Percentiles rank a stretch among this genome's conserved stretches.
These are phyloP conservation scores for Stichopus chloronotus DNA, from an alignment of 35 echinoderm and acorn worm species.

Conservation along the genomic window DNA sequence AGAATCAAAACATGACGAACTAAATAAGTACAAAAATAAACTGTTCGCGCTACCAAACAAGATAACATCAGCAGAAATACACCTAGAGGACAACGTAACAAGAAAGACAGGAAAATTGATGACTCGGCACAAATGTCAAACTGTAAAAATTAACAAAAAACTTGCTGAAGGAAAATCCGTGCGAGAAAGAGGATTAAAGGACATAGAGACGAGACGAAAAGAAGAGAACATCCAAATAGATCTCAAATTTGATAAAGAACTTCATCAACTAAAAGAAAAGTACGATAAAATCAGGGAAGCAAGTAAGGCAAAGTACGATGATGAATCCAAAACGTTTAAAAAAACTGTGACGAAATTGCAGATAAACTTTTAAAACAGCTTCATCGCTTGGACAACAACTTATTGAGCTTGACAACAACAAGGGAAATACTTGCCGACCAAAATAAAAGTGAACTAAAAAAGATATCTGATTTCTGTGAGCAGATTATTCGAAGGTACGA, in stretches of 20 bases:
- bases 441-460: not conserved
- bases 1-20: not conserved
- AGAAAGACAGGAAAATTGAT: not conserved
- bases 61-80: not conserved
- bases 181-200: not conserved
- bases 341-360: not conserved
- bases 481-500: not conserved
- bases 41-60: not conserved
- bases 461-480: not conserved
- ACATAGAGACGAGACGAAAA: not conserved
- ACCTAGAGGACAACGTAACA: not conserved
- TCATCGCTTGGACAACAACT: not conserved
- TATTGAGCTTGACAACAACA: not conserved
- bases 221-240: not conserved
- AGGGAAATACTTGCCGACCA: not conserved
- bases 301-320: not conserved
- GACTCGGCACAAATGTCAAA: not conserved
- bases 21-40: not conserved
- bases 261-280: not conserved
- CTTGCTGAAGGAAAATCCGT: not conserved
- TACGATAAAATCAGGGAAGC: not conserved
- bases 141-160: not conserved
- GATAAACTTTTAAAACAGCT: not conserved
- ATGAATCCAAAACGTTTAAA: not conserved
- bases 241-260: not conserved